Evolutionary conservation across 2,888 invertebrate genomes (phyloP).

Genomic region (Drosophila stalkeri): DNA sequence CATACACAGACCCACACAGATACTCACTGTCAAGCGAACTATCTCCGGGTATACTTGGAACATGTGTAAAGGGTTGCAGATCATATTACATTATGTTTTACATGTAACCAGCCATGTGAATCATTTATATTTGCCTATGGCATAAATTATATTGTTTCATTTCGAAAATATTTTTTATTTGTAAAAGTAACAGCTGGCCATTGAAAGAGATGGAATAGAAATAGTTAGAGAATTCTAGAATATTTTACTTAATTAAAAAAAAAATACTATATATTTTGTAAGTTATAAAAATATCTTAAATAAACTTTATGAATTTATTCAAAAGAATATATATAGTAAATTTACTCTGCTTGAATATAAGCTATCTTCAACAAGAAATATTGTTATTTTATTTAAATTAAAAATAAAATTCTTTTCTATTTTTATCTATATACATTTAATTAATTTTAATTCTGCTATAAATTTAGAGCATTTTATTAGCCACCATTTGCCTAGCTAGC

Average conservation of each 20-base stretch:
- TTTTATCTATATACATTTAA: not conserved
- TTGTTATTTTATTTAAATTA: not conserved
- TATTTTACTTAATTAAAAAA: not conserved
- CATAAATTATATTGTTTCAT: conserved; percentile 13
- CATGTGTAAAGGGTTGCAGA: conserved; percentile 34
- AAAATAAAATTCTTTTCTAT: not conserved
- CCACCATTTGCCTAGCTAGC: not conserved
- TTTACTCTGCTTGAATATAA: not conserved
- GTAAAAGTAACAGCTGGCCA: conserved; percentile 4
- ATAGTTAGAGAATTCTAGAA: not conserved
- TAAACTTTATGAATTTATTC: not conserved
- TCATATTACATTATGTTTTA: conserved; percentile 23
- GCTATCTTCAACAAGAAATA: not conserved
- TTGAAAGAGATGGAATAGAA: no score
- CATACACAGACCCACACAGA: not conserved
- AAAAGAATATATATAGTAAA: not conserved
- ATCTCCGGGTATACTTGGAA: not conserved
- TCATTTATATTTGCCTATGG: conserved; percentile 12
- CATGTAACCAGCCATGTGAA: conserved; percentile 23
- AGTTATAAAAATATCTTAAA: not conserved
- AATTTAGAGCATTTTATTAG: conserved; percentile 27
- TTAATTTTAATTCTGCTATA: not conserved
- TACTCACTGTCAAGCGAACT: not conserved
- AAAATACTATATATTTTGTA: not conserved
- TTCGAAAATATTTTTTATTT: not conserved